Conservation (phyloP, 2,888 invertebrate species). For the Hesperia comma region DNA sequence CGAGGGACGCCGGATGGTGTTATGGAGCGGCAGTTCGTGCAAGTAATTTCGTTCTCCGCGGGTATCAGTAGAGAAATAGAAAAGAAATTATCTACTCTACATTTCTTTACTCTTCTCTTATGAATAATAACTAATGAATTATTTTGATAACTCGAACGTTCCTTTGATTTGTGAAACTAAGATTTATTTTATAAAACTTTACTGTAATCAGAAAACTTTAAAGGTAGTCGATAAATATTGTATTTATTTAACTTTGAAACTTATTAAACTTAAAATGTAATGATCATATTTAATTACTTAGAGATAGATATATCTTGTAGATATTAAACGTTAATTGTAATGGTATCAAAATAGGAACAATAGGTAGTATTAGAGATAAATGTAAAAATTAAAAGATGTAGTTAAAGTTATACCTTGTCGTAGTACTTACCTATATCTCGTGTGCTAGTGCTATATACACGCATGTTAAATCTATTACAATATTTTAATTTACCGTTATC, state of each 20-base stretch:
- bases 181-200: conserved; percentile 36
- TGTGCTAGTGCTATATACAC: conserved; percentile 59
- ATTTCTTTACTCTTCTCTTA: conserved; percentile 36
- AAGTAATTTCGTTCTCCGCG: conserved; percentile 18
- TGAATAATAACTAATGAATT: conserved; percentile 22
- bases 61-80: conserved; percentile 26
- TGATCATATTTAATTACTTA: conserved; percentile 38
- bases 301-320: conserved; percentile 60
- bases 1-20: conserved; percentile 12
- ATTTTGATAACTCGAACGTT: conserved; percentile 36
- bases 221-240: conserved; percentile 17
- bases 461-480: conserved; percentile 58
- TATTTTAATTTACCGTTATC: conserved; percentile 54
- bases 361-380: conserved; percentile 47
- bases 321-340: conserved; percentile 68
- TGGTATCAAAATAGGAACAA: conserved; percentile 70
- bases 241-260: conserved; percentile 28
- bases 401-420: conserved; percentile 55
- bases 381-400: conserved; percentile 36
- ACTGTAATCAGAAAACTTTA: conserved; percentile 30
- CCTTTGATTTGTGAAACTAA: conserved; percentile 35
- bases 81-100: conserved; percentile 24
- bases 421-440: conserved; percentile 57
- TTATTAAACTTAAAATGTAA: conserved; percentile 22
- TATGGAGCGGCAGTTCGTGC: conserved; percentile 25